Evolutionary conservation across 2,113 vertebrate species (phyloP), one percentile per base, ranked within the genome.

Genomic region (Spheniscus mendiculus): DNA sequence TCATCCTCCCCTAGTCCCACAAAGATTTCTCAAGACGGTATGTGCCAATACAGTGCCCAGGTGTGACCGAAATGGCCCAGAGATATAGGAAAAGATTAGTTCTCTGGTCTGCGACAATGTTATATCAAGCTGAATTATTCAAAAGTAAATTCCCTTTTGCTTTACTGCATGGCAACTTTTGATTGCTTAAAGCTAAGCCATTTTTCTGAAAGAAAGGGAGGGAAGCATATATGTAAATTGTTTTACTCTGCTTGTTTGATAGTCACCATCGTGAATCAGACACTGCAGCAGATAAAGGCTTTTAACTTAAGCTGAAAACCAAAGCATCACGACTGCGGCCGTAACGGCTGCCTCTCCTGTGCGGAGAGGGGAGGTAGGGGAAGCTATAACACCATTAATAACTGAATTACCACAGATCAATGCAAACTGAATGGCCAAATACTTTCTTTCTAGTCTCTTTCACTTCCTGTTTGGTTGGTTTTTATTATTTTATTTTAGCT

Each of bases 261-360:
- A 26, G 34, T 5, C 42, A 84, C 36, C 4, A 9, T 2, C 78
- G 11, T 34, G 59, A 81, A 52, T 71, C 26, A 92, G 50, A 58
- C 29, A 42, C 34, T 20, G 20, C 12, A 65, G 50, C 9, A 45
- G 45, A 59, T 65, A 55, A 70, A 67, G 4, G 7, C 3, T 65
- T 87, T 76, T 79, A 76, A 55, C 15, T 66, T 13, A 27, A 49
- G 12, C 40, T 65, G 79, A 65, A 80, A 86, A 25, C 10, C 2
- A 80, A 83, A 81, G 7, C 9, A 15, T 40, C 10, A 2, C 5
- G 8, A 44, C 23, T 38, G 11, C 1, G 3, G 8, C 13, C 0
- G 0, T 14, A 59, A 38, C 4, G 50, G 22, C 21, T 10, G 2
- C 42, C 40, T 29, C 23, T 88, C 30, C 22, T 10, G 11, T 7